Base-by-base conservation (phyloP, 2,113 vertebrate species). In the Gambusia holbrooki region DNA sequence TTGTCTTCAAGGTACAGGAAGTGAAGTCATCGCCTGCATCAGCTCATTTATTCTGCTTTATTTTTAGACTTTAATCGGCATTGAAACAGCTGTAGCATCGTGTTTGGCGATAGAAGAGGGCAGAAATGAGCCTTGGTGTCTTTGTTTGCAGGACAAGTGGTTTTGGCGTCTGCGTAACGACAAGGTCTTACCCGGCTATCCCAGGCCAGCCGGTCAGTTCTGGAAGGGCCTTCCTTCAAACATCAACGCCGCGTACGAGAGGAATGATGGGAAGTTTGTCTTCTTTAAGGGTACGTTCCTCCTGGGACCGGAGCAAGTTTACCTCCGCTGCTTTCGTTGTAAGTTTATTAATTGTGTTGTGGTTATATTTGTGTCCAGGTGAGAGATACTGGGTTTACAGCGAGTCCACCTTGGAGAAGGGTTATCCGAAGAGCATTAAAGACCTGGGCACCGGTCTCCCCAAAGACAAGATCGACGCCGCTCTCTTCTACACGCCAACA, bases 111-210 rank as follows among this genome's bases (percentile, higher is more conserved):
- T 22, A 54, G 48, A 54, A 54, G 19, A 54, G 48, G 6, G 0
- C 2, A 25, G 35, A 54, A 54, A 25, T 19, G 19, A 54, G n/a
- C 25, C 22, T 58, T 11, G 5, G 12, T 25, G 2, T n/a, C 19
- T 66, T 13, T 33, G 33, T 22, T 79, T 86, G 32, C 83, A 95
- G 95, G 94, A 94, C 61, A 93, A 94, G 79, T 98, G 96, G 96
- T 95, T 98, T 81, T 98, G 97, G 97, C 92, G 97, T 5, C 92
- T 98, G 60, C 95, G 94, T 29, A 94, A 96, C 81, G 95, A 96
- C 87, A 95, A 94, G 62, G 96, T 97, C 75, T 84, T 96, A 89
- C 90, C 94, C 0, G 95, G 95, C 0, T 97, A 98, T 87, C 97
- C 97, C 0, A 94, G 97, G 92, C 89, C 94, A 74, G 97, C 96